Evolutionary conservation across 2,113 vertebrate species (phyloP), one percentile per base, ranked within the genome.

Genomic region (Salvelinus fontinalis): DNA sequence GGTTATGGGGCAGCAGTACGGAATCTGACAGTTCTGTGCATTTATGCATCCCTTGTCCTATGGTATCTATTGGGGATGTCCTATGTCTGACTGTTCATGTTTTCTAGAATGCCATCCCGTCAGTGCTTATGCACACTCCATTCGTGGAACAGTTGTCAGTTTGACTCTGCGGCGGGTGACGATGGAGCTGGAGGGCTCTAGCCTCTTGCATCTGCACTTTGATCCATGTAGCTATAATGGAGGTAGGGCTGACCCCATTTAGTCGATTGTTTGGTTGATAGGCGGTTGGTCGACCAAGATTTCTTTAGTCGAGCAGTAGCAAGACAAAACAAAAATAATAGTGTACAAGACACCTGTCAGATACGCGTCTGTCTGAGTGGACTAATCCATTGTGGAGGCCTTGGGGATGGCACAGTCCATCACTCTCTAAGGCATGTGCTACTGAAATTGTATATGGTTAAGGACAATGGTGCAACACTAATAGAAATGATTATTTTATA

Each of bases 61-160:
- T 2, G 64, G 22, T 24, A 24, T 24, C 12, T 13, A 6, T 31
- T 31, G 29, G 29, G 29, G 29, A 31, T 51, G 24, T 13, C 14
- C 13, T 31, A 2, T 67, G 34, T 26, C 29, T 31, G 29, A 31
- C 3, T 49, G 24, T 13, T 20, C 18, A 51, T 67, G 62, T 4
- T 83, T 57, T 75, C 14, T 70, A 86, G 86, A 77, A 6, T 83
- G 86, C 20, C 68, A 48, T 67, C 68, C 71, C 1, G 72, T 86
- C 27, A 1, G 48, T 8, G 4, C 20, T 4, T 88, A 80, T 62
- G 81, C 59, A 2, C 29, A 31, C 1, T 67, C 60, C 16, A n/a
- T 88, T 9, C 84, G 84, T 31, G 20, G 13, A 34, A 80, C 67
- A 13, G 75, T 88, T 34, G 73, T 20, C 8, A 81, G 24, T 49